Base-by-base conservation (phyloP, 2,888 invertebrate genomes). In the Mythimna impura region DNA sequence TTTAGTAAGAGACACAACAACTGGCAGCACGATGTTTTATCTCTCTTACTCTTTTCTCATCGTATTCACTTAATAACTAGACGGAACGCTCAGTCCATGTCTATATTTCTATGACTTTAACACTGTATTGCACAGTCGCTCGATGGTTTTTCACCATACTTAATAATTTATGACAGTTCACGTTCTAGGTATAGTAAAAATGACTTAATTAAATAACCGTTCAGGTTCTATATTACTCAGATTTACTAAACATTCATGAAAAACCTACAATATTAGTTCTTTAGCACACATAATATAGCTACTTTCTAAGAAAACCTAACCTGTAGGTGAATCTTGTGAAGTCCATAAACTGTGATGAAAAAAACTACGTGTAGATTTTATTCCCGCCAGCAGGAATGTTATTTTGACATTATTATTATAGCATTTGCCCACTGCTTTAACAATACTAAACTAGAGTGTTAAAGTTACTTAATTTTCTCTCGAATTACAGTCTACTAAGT, bases 381-480 rank as follows among this genome's bases (percentile, higher is more conserved):
- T 83, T 81, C 81, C 81, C 83, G 81, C 81, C 83, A 79, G 81
- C 81, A 81, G 81, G 81, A 81, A 81, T 71, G 7, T 70, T 66
- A 69, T 68, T 57, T 43, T 0, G 10, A 50, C 67, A 55, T 47
- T n/a, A 36, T 54, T 43, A 52, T 7, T 40, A 62, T 58, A 79
- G 52, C 64, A 61, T 71, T 67, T 79, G 72, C 67, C 66, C 55
- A 55, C 34, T 30, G 9, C 34, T n/a, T 20, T 22, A 12, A 54
- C 8, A 36, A 40, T 55, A 20, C 54, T 65, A 73, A 34, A 57
- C 65, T 76, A 79, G 47, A 57, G 63, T 25, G 9, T 47, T 36
- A 22, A 65, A 65, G 25, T 72, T 65, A 72, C 34, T 40, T 64
- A 72, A 47, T 64, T 72, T 79, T 76, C 79, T 76, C 79, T 76